These are phyloP conservation scores for Agrochola macilenta DNA, from an alignment of 2,888 invertebrate genomes.

Conservation along the genomic window DNA sequence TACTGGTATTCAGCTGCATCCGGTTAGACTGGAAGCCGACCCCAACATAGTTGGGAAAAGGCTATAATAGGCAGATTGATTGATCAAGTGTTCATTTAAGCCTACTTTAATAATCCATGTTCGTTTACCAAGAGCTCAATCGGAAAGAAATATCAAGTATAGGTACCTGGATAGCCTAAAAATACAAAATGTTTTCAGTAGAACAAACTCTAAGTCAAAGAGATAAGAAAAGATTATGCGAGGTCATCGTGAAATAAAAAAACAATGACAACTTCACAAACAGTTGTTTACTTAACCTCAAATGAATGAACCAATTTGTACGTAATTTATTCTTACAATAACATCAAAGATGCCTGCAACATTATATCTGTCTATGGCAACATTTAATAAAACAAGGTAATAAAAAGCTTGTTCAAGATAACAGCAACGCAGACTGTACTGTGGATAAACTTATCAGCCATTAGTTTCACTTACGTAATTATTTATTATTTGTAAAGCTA, in stretches of 20 bases:
- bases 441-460: background rate
- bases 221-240: too few species aligned
- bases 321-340: background rate
- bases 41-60: too few species aligned
- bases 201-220: background rate
- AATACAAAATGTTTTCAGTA: background rate
- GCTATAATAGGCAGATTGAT: too few species aligned
- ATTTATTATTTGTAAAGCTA: conserved; percentile 17
- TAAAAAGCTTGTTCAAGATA: background rate
- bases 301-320: background rate
- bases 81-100: background rate
- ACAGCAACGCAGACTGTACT: background rate
- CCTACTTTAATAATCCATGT: background rate
- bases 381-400: background rate
- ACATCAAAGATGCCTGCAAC: background rate
- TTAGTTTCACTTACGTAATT: background rate
- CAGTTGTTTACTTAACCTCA: background rate
- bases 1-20: too few species aligned
- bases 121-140: background rate
- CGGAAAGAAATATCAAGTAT: background rate
- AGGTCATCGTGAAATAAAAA: background rate
- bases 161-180: background rate
- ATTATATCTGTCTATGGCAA: background rate
- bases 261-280: background rate
- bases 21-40: too few species aligned